phyloP scores from a whole-genome alignment of 2,113 vertebrate genomes.

The Upupa epops region DNA sequence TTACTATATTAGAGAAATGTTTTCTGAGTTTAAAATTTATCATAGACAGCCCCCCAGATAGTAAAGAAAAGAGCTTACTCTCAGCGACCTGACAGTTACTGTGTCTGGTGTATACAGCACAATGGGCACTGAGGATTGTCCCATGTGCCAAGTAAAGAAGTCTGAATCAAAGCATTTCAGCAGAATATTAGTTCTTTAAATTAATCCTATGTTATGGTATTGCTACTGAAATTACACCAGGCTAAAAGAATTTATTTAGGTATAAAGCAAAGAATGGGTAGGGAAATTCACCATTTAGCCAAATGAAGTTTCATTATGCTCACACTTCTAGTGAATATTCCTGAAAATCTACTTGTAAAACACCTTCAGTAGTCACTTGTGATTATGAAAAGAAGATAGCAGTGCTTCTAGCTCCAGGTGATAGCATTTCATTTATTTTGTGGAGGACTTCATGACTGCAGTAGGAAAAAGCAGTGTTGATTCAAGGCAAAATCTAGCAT shows the following conservation, averaged over 20 bases:
- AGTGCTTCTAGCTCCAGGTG: background rate
- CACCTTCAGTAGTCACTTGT: background rate
- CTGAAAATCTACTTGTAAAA: background rate
- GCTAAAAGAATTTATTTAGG: background rate
- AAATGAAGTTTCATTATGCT: background rate
- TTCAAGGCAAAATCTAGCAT: background rate
- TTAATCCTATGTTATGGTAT: background rate
- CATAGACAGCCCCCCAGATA: background rate
- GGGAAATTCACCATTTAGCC: background rate
- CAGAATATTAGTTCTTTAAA: constrained; percentile 5
- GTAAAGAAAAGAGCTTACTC: background rate
- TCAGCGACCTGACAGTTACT: background rate
- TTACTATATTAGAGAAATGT: constrained; percentile 38
- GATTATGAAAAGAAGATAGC: background rate
- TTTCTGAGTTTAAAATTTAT: constrained; percentile 38
- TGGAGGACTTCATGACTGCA: background rate
- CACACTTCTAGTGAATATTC: background rate
- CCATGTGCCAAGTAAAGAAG: background rate
- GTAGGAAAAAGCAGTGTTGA: background rate
- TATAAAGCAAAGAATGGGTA: background rate
- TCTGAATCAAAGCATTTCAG: background rate
- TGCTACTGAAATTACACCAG: background rate
- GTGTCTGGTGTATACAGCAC: background rate
- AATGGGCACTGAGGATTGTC: fast-evolving
- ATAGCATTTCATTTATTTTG: background rate